Percentiles rank a stretch among this genome's conserved stretches.
Evolutionary conservation across 2,888 invertebrate species (phyloP).

Genomic region (Nemoura dubitans): DNA sequence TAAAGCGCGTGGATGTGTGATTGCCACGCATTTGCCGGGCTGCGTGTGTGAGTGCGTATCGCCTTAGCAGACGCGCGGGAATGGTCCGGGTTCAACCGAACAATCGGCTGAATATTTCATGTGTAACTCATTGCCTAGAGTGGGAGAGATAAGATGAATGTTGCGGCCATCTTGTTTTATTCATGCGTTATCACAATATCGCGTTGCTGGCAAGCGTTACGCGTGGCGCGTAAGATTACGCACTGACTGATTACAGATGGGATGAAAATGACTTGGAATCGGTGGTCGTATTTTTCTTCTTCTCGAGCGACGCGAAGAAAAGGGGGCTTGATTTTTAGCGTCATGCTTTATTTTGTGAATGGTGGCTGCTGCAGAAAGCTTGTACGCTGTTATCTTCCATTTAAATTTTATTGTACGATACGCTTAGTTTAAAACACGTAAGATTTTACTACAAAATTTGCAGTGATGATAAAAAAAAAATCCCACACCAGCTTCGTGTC

Average conservation of each 20-base stretch:
- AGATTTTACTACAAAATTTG: no score
- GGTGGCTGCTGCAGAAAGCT: no score
- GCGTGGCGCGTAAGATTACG: not conserved
- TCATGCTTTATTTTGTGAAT: no score
- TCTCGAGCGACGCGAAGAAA: no score
- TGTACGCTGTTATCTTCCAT: no score
- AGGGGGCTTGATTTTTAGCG: no score
- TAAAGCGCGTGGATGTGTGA: not conserved
- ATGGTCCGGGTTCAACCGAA: not conserved
- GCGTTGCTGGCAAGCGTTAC: not conserved
- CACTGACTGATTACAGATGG: slow-evolving; percentile 7
- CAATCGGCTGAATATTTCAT: slow-evolving; percentile 32
- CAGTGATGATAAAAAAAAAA: no score
- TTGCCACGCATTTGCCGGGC: not conserved
- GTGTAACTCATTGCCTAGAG: slow-evolving; percentile 23
- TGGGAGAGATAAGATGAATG: slow-evolving; percentile 34
- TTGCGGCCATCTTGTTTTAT: slow-evolving; percentile 2
- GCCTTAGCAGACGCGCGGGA: not conserved
- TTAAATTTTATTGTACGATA: no score
- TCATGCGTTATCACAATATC: not conserved
- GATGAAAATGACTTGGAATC: not conserved
- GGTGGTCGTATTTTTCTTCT: not conserved
- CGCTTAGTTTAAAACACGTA: no score
- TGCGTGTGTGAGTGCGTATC: not conserved
- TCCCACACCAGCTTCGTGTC: no score